These are phyloP conservation scores for Alectura lathami DNA, from an alignment of 2,113 vertebrate genomes.

Conservation along the genomic window DNA sequence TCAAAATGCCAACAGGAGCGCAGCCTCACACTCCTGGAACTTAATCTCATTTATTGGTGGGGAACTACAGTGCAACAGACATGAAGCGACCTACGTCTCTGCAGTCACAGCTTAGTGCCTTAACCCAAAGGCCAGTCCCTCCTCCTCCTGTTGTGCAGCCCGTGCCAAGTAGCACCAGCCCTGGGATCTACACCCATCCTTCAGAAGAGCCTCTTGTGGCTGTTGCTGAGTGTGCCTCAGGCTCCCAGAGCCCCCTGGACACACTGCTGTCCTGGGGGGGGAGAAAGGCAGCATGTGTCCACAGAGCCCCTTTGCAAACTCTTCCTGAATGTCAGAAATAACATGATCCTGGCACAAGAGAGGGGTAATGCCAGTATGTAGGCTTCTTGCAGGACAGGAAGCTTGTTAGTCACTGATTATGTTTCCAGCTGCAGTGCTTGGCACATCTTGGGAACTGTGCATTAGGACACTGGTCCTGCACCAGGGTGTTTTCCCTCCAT, in stretches of 20 bases:
- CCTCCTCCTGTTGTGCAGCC: not conserved
- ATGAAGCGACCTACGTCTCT: not conserved
- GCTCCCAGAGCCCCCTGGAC: not conserved
- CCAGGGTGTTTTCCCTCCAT: not conserved
- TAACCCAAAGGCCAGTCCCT: not conserved
- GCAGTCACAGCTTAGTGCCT: not conserved
- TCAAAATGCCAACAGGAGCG: not conserved
- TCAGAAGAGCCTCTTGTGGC: not conserved
- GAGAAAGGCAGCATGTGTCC: not conserved
- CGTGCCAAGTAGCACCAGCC: not conserved
- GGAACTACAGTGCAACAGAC: not conserved
- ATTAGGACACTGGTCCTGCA: not conserved
- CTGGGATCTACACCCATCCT: not conserved
- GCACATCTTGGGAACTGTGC: not conserved
- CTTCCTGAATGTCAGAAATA: not conserved
- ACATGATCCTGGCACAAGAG: not conserved
- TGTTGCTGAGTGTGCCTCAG: not conserved
- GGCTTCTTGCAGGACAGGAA: not conserved
- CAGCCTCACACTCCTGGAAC: not conserved
- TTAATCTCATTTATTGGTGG: not conserved
- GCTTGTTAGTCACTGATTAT: not conserved
- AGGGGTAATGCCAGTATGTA: not conserved
- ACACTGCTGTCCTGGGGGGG: not conserved
- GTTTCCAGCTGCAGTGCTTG: not conserved
- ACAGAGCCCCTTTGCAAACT: not conserved